Conservation (phyloP, 1,140 invertebrate genomes). For the Agrilus planipennis region DNA sequence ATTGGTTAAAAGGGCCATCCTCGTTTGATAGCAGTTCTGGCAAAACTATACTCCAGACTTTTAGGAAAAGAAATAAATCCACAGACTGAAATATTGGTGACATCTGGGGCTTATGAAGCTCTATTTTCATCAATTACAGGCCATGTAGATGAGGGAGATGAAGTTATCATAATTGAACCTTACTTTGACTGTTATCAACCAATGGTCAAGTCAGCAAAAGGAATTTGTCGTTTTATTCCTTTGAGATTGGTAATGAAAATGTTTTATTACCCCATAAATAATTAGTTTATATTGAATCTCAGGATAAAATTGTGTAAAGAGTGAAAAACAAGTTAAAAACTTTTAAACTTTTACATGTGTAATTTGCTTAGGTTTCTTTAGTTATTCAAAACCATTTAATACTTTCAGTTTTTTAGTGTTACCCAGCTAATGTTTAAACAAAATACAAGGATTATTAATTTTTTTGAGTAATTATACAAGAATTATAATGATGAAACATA, state of each 20-base stretch:
- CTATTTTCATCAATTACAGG: slow-evolving; percentile 70
- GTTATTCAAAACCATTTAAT: too few relatives aligned
- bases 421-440: too few relatives aligned
- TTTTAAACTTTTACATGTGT: too few relatives aligned
- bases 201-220: slow-evolving; percentile 82
- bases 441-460: too few relatives aligned
- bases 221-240: slow-evolving; percentile 76
- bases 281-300: too few relatives aligned
- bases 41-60: slow-evolving; percentile 75
- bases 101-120: slow-evolving; percentile 89
- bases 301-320: too few relatives aligned
- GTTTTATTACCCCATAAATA: too few relatives aligned
- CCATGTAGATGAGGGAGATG: slow-evolving; percentile 71
- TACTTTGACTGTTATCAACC: slow-evolving; percentile 97
- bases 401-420: too few relatives aligned
- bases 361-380: too few relatives aligned
- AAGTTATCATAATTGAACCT: slow-evolving; percentile 96
- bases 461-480: too few relatives aligned
- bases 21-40: slow-evolving; percentile 71
- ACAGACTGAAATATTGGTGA: slow-evolving; percentile 68
- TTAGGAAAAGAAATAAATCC: slow-evolving; percentile 51
- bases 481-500: too few relatives aligned
- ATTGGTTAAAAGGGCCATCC: slow-evolving; percentile 66
- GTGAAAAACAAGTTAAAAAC: too few relatives aligned
- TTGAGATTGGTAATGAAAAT: slow-evolving; percentile 65